Evolutionary conservation across 2,113 vertebrate genomes (phyloP).

Genomic region (Ciconia stormi): DNA sequence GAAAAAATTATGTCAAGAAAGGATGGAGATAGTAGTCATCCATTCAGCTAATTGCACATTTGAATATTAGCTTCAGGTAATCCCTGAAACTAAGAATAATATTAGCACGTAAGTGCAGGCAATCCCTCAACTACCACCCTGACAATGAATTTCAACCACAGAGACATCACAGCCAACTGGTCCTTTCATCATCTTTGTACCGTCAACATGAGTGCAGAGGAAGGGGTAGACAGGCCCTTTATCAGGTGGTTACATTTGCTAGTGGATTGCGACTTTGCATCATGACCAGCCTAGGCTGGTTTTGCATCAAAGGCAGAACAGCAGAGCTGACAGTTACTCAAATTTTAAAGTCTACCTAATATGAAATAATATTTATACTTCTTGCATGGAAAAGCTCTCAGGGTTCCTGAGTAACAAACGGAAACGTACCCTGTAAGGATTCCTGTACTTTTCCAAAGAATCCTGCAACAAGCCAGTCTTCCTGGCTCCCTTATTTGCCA

Average conservation of each 20-base stretch:
- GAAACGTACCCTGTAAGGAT: fast-evolving
- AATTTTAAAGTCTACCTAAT: fast-evolving
- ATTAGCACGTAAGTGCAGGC: not conserved
- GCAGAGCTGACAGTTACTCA: not conserved
- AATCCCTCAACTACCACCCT: not conserved
- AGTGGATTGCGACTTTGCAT: fast-evolving
- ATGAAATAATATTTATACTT: not conserved
- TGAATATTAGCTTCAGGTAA: not conserved
- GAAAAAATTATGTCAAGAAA: not conserved
- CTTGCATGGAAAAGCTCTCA: not conserved
- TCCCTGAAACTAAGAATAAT: not conserved
- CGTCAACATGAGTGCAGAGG: fast-evolving
- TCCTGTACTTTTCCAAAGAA: not conserved
- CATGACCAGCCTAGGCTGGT: not conserved
- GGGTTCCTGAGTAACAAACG: fast-evolving
- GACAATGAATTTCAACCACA: not conserved
- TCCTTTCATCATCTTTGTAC: not conserved
- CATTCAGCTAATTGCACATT: not conserved
- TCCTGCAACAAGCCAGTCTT: not conserved
- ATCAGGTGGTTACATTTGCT: fast-evolving
- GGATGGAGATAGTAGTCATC: not conserved
- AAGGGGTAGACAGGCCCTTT: fast-evolving
- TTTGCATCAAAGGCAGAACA: not conserved
- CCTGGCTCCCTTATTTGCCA: not conserved
- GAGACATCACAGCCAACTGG: not conserved